Percentiles rank a stretch among this genome's conserved stretches.
These are phyloP conservation scores for Xyliphius kryptos DNA, from an alignment of 2,113 vertebrate genomes.

Conservation along the genomic window DNA sequence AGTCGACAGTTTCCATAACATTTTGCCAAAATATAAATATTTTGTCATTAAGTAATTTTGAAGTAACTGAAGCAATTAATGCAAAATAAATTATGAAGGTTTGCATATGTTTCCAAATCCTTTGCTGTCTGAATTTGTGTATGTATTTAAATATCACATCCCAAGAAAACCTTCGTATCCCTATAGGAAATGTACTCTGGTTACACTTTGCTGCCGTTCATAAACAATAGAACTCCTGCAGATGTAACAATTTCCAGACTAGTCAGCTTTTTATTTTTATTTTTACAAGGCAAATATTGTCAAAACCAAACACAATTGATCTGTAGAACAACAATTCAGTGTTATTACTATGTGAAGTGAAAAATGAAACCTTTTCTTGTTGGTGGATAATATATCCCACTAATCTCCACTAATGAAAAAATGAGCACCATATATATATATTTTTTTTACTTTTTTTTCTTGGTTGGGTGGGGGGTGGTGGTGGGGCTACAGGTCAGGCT, in stretches of 20 bases:
- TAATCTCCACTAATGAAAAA: too few relatives aligned
- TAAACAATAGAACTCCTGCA: constrained; percentile 46
- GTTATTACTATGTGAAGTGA: neutral
- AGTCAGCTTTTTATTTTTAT: constrained; percentile 37
- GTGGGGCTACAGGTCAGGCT: neutral
- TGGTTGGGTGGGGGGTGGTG: neutral
- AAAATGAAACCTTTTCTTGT: neutral
- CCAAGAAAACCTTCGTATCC: constrained; percentile 15
- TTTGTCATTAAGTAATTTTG: too few relatives aligned
- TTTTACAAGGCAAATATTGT: constrained; percentile 42
- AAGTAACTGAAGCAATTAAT: too few relatives aligned
- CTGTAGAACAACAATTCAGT: neutral
- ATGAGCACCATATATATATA: too few relatives aligned
- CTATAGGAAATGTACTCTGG: constrained; percentile 46
- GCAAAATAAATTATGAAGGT: too few relatives aligned
- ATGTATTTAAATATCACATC: too few relatives aligned
- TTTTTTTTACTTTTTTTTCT: too few relatives aligned
- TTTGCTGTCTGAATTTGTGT: too few relatives aligned
- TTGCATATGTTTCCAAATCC: too few relatives aligned
- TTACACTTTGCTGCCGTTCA: constrained; percentile 39
- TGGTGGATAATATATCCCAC: neutral
- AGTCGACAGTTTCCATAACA: too few relatives aligned
- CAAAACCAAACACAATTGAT: constrained; percentile 12
- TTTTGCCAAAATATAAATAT: too few relatives aligned
- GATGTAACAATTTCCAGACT: constrained; percentile 15